A percentile compares a stretch with the other conserved stretches of the same genome.
These are phyloP conservation scores for Etheostoma perlongum DNA, from an alignment of 2,797 vertebrate genomes.

Conservation along the genomic window DNA sequence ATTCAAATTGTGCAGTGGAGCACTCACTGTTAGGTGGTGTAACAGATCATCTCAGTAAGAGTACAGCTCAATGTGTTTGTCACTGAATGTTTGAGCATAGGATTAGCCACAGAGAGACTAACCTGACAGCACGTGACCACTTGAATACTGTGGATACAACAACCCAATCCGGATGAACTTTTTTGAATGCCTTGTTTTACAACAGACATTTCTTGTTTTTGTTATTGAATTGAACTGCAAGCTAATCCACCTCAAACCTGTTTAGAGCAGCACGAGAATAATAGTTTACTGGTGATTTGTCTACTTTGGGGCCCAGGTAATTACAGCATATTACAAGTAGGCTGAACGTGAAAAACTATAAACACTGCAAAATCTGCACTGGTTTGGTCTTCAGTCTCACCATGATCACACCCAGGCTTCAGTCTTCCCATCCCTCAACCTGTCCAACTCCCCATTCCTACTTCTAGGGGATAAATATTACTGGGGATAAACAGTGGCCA, in stretches of 20 bases:
- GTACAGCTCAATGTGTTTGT: slow-evolving; percentile 24
- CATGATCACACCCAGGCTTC: neutral
- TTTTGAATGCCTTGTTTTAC: neutral
- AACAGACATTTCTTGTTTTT: neutral
- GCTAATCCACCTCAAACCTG: neutral
- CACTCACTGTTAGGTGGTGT: neutral
- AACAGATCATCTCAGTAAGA: slow-evolving; percentile 35
- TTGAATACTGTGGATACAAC: neutral
- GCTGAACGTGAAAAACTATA: too few species aligned
- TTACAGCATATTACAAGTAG: neutral
- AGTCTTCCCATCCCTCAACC: slow-evolving; percentile 23
- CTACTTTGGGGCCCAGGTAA: slow-evolving; percentile 10
- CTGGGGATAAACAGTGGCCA: slow-evolving; percentile 10
- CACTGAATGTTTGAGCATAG: slow-evolving; percentile 33
- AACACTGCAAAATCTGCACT: neutral
- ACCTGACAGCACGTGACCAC: slow-evolving; percentile 24
- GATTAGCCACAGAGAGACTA: slow-evolving; percentile 48
- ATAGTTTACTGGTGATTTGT: slow-evolving; percentile 24
- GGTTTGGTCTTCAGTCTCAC: slow-evolving; percentile 22
- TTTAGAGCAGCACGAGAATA: neutral
- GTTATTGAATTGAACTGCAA: neutral
- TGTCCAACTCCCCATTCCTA: slow-evolving; percentile 22
- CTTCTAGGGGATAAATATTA: slow-evolving; percentile 9
- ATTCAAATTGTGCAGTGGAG: neutral
- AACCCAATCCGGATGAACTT: neutral